A percentile compares a stretch with the other conserved stretches of the same genome.
Evolutionary conservation across 2,113 vertebrate genomes (phyloP).

Genomic region (Oryzias celebensis): DNA sequence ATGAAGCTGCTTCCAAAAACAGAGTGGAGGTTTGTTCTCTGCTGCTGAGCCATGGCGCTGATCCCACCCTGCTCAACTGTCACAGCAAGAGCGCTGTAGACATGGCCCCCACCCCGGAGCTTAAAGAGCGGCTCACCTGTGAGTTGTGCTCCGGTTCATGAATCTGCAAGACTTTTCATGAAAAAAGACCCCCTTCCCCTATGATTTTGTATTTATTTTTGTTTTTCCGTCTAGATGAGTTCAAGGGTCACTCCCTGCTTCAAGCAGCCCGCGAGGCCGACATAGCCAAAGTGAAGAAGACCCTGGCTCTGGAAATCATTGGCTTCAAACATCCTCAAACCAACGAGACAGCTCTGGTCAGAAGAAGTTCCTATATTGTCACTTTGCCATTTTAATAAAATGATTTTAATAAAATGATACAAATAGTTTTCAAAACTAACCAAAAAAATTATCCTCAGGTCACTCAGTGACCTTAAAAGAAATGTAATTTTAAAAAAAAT

Average conservation of each 20-base stretch:
- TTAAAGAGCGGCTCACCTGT: conserved; percentile 94
- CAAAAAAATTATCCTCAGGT: too few species aligned
- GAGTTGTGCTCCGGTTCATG: conserved; percentile 54
- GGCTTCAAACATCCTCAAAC: conserved; percentile 98
- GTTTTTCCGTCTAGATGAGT: conserved; percentile 85
- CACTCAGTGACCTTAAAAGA: too few species aligned
- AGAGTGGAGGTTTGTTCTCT: conserved; percentile 95
- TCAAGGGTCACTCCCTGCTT: conserved; percentile 97
- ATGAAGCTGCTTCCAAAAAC: conserved; percentile 98
- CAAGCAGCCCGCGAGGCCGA: conserved; percentile 98
- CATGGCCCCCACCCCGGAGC: conserved; percentile 95
- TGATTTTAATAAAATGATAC: too few species aligned
- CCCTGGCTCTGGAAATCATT: conserved; percentile 94
- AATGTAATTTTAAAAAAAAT: too few species aligned
- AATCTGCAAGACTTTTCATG: not conserved
- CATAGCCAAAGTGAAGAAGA: conserved; percentile 97
- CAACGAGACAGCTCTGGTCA: conserved; percentile 96
- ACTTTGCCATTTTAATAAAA: not conserved
- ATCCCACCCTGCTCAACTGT: conserved; percentile 95
- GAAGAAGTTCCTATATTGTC: conserved; percentile 18
- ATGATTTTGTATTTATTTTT: conserved; percentile 5
- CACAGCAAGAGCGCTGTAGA: conserved; percentile 98
- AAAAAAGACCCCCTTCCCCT: not conserved
- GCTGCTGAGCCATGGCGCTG: conserved; percentile 92
- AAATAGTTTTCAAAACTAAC: too few species aligned